Base-by-base conservation (phyloP, 1,140 invertebrate genomes). In the Melitaea cinxia region DNA sequence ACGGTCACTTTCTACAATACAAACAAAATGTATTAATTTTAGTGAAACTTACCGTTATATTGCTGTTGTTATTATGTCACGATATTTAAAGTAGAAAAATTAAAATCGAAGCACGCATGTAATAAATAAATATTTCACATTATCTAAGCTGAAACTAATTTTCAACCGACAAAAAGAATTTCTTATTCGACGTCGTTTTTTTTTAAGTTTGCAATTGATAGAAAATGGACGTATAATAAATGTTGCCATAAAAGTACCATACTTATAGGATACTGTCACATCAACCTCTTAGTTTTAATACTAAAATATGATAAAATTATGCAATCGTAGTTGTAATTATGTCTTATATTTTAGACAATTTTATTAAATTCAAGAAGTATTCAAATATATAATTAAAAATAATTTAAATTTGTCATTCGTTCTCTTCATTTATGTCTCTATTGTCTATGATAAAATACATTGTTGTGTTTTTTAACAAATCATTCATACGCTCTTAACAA, bases 151-250 rank as follows among this genome's bases (percentile, higher is more conserved):
- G 65, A 77, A 78, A 67, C 81, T 77, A 72, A 80, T 73, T 80
- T 77, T 71, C 65, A 84, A 82, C 80, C 77, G 81, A 88, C 79
- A 85, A 85, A 80, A 75, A 78, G 76, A 66, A 73, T 68, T 84
- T 82, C 73, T 82, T 77, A 69, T 85, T 70, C 81, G 80, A 81
- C 75, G 83, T 84, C 85, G 87, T 88, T 89, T 89, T 86, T 88
- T 89, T 89, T 89, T 83, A 70, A 86, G 75, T 86, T 88, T 85
- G 79, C 77, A 58, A 83, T 82, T 85, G 83, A 72, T 76, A 72
- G 72, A 85, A 87, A 86, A 85, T 88, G 85, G 85, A 89, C 78
- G 85, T 80, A 82, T 55, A 59, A 55, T 55, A 28, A 70, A 60
- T 81, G 80, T 87, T 88, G 73, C 83, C 73, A 78, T 57, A 56